Evolutionary conservation across 2,888 invertebrate genomes (phyloP).

Genomic region (Pseudolycoriella hygida): DNA sequence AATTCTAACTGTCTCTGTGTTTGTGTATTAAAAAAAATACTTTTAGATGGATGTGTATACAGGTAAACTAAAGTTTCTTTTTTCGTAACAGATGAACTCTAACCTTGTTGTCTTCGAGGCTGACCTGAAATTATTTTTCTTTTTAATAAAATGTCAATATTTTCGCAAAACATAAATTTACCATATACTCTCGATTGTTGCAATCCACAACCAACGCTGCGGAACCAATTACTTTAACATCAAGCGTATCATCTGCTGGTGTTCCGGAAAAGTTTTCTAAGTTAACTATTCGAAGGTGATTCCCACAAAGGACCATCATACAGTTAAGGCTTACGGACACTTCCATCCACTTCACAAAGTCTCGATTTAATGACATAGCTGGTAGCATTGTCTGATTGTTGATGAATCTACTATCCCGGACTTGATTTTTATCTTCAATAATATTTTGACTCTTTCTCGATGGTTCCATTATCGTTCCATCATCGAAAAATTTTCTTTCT

Average conservation of each 20-base stretch:
- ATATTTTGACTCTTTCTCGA: not conserved
- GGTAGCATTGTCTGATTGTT: not conserved
- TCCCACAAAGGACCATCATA: not conserved
- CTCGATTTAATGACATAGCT: not conserved
- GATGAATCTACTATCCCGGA: not conserved
- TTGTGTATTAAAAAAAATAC: too few species aligned
- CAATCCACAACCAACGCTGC: not conserved
- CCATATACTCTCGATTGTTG: not conserved
- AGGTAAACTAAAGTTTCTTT: not conserved
- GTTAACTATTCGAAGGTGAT: not conserved
- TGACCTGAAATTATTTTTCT: not conserved
- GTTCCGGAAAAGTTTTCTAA: not conserved
- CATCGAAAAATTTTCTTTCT: conserved; percentile 18
- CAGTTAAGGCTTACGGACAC: not conserved
- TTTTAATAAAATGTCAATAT: not conserved
- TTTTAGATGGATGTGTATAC: too few species aligned
- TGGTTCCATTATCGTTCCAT: not conserved
- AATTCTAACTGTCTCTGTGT: too few species aligned
- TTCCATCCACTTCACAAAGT: not conserved
- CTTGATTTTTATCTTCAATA: not conserved
- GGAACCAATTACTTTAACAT: not conserved
- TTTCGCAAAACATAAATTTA: not conserved
- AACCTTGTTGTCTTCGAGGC: not conserved
- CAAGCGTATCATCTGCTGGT: not conserved
- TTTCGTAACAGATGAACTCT: not conserved